Percentiles rank a stretch among this genome's conserved stretches.
Evolutionary conservation across 92 coral and sea anemone species (phyloP).

Genomic region (Bergia puertoricense): DNA sequence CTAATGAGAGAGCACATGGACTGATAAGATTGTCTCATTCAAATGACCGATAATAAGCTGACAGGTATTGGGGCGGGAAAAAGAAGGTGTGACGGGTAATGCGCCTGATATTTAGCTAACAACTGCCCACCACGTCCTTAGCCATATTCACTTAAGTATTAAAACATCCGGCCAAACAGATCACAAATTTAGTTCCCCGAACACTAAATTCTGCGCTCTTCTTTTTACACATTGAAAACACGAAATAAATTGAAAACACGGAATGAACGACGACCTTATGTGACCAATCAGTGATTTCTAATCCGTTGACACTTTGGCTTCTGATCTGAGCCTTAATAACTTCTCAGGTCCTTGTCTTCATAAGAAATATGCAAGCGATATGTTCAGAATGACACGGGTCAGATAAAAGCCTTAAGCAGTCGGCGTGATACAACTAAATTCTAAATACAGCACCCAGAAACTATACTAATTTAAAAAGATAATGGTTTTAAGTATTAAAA

Average conservation of each 20-base stretch:
- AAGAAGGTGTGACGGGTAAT: constrained; percentile 21
- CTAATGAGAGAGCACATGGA: constrained; percentile 42
- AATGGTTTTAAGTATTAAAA: not conserved
- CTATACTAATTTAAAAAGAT: not conserved
- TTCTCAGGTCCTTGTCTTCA: not conserved
- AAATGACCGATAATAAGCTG: constrained; percentile 39
- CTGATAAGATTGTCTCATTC: constrained; percentile 19
- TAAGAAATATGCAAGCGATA: constrained; percentile 19
- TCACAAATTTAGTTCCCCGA: not conserved
- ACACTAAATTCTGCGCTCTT: no score
- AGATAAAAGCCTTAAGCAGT: constrained; percentile 27
- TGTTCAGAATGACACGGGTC: constrained; percentile 4
- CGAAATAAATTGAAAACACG: not conserved
- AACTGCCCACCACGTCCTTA: not conserved
- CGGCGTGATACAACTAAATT: not conserved
- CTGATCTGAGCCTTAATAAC: not conserved
- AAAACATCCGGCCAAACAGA: not conserved
- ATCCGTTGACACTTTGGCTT: not conserved
- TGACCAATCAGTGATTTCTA: constrained; percentile 21
- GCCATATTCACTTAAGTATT: not conserved
- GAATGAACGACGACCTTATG: not conserved
- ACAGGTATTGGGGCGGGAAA: constrained; percentile 32
- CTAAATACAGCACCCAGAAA: not conserved
- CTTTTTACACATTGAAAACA: not conserved
- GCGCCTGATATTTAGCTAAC: not conserved